These are phyloP conservation scores for Aptenodytes patagonicus DNA, from an alignment of 2,113 vertebrate species.

Conservation along the genomic window DNA sequence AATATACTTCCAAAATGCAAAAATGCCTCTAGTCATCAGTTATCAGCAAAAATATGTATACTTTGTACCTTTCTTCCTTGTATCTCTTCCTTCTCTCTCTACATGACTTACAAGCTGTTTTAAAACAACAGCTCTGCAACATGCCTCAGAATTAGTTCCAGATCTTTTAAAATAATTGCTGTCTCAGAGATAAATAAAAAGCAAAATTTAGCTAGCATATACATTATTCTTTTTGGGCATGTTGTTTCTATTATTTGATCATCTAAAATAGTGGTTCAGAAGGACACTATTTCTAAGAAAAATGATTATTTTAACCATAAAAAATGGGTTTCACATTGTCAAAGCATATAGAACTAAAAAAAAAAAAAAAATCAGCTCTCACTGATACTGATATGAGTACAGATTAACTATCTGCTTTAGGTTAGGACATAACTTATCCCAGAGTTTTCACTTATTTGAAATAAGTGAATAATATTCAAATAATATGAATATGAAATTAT, in stretches of 20 bases:
- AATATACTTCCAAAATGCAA: background rate
- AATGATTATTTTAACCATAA: background rate
- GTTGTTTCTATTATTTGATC: background rate
- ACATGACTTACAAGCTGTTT: background rate
- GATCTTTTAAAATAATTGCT: slow-evolving; percentile 64
- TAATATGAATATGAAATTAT: background rate
- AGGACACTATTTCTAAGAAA: background rate
- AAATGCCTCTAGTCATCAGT: background rate
- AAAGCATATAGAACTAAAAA: background rate
- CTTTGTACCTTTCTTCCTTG: background rate
- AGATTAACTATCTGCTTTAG: background rate
- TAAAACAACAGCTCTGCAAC: background rate
- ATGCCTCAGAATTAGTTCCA: slow-evolving; percentile 71
- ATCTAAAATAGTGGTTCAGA: background rate
- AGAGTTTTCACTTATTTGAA: background rate
- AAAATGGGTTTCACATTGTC: background rate
- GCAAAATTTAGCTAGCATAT: background rate
- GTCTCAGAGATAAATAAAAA: slow-evolving; percentile 68
- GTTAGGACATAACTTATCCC: background rate
- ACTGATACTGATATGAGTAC: background rate
- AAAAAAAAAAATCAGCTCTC: background rate
- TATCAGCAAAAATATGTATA: background rate
- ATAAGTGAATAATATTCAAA: background rate
- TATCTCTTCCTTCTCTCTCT: background rate
- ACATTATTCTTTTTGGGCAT: background rate